Base-by-base conservation (phyloP, 1,140 invertebrate species). In the Tribolium madens region DNA sequence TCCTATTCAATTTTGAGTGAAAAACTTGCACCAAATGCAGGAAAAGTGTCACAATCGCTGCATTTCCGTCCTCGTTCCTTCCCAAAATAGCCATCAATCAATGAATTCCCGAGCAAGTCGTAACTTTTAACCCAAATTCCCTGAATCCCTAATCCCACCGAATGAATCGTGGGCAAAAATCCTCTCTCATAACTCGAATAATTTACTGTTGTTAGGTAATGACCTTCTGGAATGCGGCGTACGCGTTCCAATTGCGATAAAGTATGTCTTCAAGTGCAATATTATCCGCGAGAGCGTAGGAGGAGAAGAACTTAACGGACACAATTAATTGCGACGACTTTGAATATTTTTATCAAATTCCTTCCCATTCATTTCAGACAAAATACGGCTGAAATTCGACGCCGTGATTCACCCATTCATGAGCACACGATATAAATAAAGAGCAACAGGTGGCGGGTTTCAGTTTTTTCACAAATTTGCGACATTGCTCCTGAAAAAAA, bases 161-260 rank as follows among this genome's bases (percentile, higher is more conserved):
- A 31, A 31, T 3, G 6, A 31, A 31, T 31, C 26, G 26, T 2
- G 6, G 6, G 50, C 7, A 52, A 12, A 17, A 52, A 17, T 17
- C 15, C 7, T 53, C 12, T 14, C 50, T 53, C 12, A 53, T 15
- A 53, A 7, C 6, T 33, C 3, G 26, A 33, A 64, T 64, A 52
- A 72, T 72, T 72, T 72, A 72, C 70, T 72, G 70, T 72, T 72
- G 70, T 72, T 72, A 72, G 70, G 70, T 72, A 72, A 72, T 72
- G 70, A 72, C 70, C 70, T 72, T 72, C 47, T 72, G 70, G 70
- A 72, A 72, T 72, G 70, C 70, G 50, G 70, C 15, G 70, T 72
- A 46, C 17, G 50, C 70, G 70, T 72, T 72, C 70, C 70, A 72
- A 72, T 72, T 72, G 70, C 33, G 47, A 72, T 72, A 50, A 72